phyloP scores from a whole-genome alignment of 2,797 vertebrate species.

The Lycodopsis pacificus region DNA sequence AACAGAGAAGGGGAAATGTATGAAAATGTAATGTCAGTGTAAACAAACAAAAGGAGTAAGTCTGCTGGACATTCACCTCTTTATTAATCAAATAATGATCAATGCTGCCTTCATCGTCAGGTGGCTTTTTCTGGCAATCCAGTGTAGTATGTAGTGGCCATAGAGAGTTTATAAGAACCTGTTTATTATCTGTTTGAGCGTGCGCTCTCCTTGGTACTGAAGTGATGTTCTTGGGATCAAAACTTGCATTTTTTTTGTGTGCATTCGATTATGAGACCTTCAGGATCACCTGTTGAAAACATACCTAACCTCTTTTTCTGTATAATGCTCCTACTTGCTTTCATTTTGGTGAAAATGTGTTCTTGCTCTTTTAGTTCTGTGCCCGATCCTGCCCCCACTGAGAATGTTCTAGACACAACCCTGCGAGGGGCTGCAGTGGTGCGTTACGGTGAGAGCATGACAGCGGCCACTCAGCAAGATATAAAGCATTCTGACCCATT shows the following conservation, averaged over 20 bases:
- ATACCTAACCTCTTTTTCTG: neutral
- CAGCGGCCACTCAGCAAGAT: slow-evolving; percentile 78
- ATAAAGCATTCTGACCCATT: slow-evolving; percentile 86
- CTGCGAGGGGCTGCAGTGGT: slow-evolving; percentile 52
- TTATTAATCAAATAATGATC: neutral
- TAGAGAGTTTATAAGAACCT: slow-evolving; percentile 8
- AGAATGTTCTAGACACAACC: slow-evolving; percentile 32
- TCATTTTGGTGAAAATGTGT: neutral
- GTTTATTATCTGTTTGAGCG: slow-evolving; percentile 23
- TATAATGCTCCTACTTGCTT: neutral
- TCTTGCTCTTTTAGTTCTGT: neutral
- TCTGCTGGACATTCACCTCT: neutral
- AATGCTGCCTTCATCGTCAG: neutral
- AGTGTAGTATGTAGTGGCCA: neutral
- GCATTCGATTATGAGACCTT: neutral
- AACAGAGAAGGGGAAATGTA: neutral
- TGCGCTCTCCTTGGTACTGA: slow-evolving; percentile 52
- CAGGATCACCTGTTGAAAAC: neutral
- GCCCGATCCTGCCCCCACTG: neutral
- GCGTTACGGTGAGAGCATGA: slow-evolving; percentile 49
- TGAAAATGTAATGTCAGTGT: neutral
- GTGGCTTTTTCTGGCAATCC: neutral
- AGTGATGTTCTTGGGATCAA: slow-evolving; percentile 24
- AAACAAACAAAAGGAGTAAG: neutral
- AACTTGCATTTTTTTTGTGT: neutral